These are phyloP conservation scores for Anhinga anhinga DNA, from an alignment of 2,113 vertebrate species.

Conservation along the genomic window DNA sequence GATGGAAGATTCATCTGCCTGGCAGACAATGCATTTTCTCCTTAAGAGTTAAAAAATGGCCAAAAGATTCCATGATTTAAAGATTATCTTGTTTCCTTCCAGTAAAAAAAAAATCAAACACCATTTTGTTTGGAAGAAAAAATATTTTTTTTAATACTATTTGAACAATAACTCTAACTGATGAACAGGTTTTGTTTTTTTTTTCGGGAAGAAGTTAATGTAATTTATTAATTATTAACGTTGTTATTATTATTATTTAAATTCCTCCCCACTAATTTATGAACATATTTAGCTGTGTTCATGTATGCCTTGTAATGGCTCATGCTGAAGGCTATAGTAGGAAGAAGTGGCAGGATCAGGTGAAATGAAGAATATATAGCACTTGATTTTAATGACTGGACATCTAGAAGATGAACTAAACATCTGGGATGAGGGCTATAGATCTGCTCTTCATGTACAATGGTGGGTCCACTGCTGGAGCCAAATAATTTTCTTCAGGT, in stretches of 20 bases:
- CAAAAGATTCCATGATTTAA: constrained; percentile 13
- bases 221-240: background rate
- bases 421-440: background rate
- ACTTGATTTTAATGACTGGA: background rate
- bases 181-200: background rate
- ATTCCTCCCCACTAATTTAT: background rate
- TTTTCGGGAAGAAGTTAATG: background rate
- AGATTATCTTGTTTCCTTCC: constrained; percentile 25
- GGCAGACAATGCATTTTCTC: background rate
- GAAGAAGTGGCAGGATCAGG: background rate
- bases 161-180: background rate
- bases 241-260: background rate
- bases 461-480: background rate
- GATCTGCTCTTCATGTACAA: background rate
- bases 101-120: background rate
- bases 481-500: background rate
- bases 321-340: background rate
- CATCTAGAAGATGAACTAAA: background rate
- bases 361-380: background rate
- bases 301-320: background rate
- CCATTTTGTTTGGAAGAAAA: background rate
- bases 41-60: constrained; percentile 4
- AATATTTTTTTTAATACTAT: background rate
- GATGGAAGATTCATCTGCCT: background rate
- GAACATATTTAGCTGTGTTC: background rate